Conservation (phyloP, 1,140 invertebrate species). For the Hycleus cichorii region DNA sequence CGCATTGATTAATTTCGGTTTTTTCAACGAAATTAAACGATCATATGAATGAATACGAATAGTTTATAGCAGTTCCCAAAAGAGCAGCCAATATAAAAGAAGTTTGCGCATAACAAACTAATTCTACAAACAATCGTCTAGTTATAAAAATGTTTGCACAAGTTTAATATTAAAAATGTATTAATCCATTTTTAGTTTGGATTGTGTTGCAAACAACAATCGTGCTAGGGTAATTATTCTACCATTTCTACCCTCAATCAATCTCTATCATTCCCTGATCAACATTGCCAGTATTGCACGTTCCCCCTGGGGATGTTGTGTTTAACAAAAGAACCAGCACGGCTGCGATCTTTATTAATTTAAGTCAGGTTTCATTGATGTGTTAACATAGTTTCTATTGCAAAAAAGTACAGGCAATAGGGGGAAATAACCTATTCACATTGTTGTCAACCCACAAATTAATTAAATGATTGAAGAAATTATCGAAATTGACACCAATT, state of each 20-base stretch:
- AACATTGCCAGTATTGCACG: conserved; percentile 17
- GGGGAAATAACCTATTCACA: too few species aligned
- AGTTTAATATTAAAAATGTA: conserved; percentile 39
- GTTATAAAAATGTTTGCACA: conserved; percentile 33
- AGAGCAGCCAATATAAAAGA: conserved; percentile 28
- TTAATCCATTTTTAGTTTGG: conserved; percentile 39
- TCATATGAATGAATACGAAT: too few species aligned
- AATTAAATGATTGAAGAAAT: too few species aligned
- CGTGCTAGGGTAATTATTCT: conserved; percentile 36
- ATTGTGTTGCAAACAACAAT: conserved; percentile 24
- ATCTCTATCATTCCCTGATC: conserved; percentile 39
- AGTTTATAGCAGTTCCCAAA: conserved; percentile 20
- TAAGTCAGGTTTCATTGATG: conserved; percentile 28
- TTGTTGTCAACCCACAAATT: too few species aligned
- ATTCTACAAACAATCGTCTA: conserved; percentile 26
- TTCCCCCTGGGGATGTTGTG: conserved; percentile 19
- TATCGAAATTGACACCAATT: too few species aligned
- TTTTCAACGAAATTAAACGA: too few species aligned
- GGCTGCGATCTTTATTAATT: conserved; percentile 32
- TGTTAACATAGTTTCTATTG: conserved; percentile 27
- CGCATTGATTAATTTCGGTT: too few species aligned
- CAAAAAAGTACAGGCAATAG: too few species aligned
- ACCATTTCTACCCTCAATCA: conserved; percentile 39
- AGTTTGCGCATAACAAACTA: neutral
- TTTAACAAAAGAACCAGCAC: conserved; percentile 20